phyloP scores from a whole-genome alignment of 2,797 vertebrate species.

The Eulemur rubriventer region DNA sequence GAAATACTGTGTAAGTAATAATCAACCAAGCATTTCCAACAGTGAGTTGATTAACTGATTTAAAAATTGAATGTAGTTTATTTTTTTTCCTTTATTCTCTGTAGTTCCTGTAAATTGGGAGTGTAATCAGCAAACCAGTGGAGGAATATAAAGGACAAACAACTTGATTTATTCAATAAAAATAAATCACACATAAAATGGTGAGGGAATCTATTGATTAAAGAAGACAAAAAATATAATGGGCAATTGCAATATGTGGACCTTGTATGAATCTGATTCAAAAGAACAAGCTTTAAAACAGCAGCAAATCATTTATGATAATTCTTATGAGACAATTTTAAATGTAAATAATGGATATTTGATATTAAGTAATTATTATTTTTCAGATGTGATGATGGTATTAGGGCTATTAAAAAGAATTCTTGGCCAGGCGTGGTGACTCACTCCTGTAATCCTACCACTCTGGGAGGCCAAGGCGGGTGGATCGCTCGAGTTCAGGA shows the following conservation, averaged over 20 bases:
- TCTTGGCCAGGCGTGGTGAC: no score
- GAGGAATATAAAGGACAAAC: background rate
- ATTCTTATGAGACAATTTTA: background rate
- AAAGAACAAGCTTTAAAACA: background rate
- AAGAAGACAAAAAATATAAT: background rate
- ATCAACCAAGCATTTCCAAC: background rate
- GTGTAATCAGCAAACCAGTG: background rate
- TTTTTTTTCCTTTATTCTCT: no score
- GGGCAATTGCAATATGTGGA: background rate
- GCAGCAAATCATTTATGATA: background rate
- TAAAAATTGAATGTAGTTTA: background rate
- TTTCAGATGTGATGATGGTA: background rate
- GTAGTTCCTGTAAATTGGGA: no score
- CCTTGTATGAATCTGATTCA: background rate
- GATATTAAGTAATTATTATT: background rate
- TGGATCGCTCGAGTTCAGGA: no score
- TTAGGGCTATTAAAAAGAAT: background rate
- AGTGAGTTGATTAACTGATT: background rate
- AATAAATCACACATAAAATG: background rate
- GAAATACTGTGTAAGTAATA: background rate
- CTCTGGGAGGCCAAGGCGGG: no score
- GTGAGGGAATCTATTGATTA: background rate
- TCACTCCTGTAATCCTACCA: no score
- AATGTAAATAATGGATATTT: constrained; percentile 22
- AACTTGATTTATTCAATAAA: background rate